Base-by-base conservation (phyloP, 2,113 vertebrate genomes). In the Dasyprocta punctata region DNA sequence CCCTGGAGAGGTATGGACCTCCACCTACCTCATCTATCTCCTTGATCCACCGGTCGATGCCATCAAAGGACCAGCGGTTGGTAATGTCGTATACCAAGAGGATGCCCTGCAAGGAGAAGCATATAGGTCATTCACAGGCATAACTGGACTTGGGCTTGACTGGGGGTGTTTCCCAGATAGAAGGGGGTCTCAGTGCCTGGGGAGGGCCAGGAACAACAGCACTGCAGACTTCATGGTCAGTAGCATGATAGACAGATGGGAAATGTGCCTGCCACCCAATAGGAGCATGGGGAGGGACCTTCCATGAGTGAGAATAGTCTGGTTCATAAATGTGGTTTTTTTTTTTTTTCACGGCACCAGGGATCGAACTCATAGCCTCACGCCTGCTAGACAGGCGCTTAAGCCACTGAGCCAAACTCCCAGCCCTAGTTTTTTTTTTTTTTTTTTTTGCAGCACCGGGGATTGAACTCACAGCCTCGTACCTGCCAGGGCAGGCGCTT, bases 31-130 rank as follows among this genome's bases (percentile, higher is more conserved):
- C 99, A 86, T 99, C 99, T 22, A 99, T 99, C 98, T 99, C 99
- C 89, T 99, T 99, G 97, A 99, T 99, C 99, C 99, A 99, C 11
- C 99, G 99, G 97, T 99, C 99, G 92, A 99, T 99, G 36, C 99
- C 99, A 60, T 99, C 99, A 33, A 99, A 99, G 36, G 99, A 99
- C 99, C 99, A 99, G 95, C 99, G 99, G 86, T 99, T 99, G 5
- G 99, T 99, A 98, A 99, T 99, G 98, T 99, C 99, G 0, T 99
- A 99, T 4, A 99, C 99, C 81, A 99, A 98, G 83, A 99, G 99
- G 97, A 99, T 99, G n/a, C 99, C 99, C 99, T 99, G 98, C 0
- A 86, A 67, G 63, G 69, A 75, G 83, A 98, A 49, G 0, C 1
- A 0, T 1, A 7, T 52, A 63, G 80, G 26, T 91, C 41, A 94